Evolutionary conservation across 2,888 invertebrate species (phyloP), one percentile per base, ranked within the genome.

Genomic region (Girardia tigrina): DNA sequence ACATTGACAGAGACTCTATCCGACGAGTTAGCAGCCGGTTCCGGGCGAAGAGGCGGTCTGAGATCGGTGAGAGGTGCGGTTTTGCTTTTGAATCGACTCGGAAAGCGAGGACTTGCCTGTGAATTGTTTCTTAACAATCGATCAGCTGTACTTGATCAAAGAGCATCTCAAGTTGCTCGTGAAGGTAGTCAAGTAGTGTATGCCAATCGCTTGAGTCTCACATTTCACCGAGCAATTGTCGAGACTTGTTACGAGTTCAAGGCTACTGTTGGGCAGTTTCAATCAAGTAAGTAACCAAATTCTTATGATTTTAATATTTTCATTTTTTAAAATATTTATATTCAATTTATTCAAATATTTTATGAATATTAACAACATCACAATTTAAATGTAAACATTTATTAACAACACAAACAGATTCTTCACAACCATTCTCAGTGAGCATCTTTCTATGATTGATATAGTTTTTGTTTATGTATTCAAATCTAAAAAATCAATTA

Each of bases 21-120:
- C 20, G 36, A 73, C 36, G 73, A 73, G 27, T 36, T 73, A 8
- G 36, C 36, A 4, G 42, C 73, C 6, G 73, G 73, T 26, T 28
- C 73, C 23, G 73, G 42, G 56, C 73, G 73, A 4, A 29, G 94
- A 82, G 92, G 94, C 0, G 86, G 86, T 4, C 92, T 93, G 0
- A 85, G 94, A 76, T 88, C 92, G 79, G 91, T 93, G 0, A 86
- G 92, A 74, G 88, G 91, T 78, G 91, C 92, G 0, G 90, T 94
- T 0, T 87, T 89, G 78, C 88, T 94, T 79, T 88, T 95, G 72
- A 91, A 91, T 81, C 88, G 89, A 80, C 87, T 93, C 1, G 89
- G 88, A 71, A 87, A 88, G 80, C 88, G 89, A 73, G 88, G 88
- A 23, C 82, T 83, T 81, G 85, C 90, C 0, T 90, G 90, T 82